Percentiles rank a stretch among this genome's conserved stretches.
Conservation (phyloP, 2,113 vertebrate genomes). For the Neoarius graeffei region DNA sequence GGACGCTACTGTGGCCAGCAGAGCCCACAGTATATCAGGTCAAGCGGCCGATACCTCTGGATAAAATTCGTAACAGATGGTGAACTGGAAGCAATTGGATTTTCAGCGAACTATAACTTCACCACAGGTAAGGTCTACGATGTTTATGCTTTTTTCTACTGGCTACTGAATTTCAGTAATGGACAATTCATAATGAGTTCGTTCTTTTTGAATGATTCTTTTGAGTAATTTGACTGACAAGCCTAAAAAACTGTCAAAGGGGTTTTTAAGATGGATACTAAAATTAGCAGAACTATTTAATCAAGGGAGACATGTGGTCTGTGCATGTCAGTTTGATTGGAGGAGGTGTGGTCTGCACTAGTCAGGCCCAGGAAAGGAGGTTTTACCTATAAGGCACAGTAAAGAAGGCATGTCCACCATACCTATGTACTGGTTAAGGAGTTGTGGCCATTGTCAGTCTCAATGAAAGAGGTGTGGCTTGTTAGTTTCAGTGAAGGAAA, state of each 20-base stretch:
- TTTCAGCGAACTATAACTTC: constrained; percentile 97
- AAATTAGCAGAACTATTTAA: not conserved
- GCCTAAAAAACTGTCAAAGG: not conserved
- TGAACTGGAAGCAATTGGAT: constrained; percentile 95
- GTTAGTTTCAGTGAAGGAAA: not conserved
- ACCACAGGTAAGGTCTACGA: constrained; percentile 84
- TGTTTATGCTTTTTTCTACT: constrained; percentile 5
- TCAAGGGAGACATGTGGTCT: not conserved
- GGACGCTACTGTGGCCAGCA: constrained; percentile 97
- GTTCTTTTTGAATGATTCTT: not conserved
- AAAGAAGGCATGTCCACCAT: not conserved
- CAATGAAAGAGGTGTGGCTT: not conserved
- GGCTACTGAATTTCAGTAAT: not conserved
- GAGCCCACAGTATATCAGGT: constrained; percentile 94
- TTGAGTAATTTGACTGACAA: not conserved
- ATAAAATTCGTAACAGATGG: constrained; percentile 99
- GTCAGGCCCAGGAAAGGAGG: not conserved
- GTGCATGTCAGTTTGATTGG: not conserved
- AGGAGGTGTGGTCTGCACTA: not conserved
- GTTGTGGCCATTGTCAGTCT: not conserved
- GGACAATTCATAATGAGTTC: not conserved
- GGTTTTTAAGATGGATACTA: not conserved
- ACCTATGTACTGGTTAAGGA: not conserved
- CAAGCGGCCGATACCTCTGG: constrained; percentile 96
- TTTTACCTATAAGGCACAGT: not conserved